These are phyloP conservation scores for Zaprionus capensis DNA, from an alignment of 1,140 invertebrate species.

Conservation along the genomic window DNA sequence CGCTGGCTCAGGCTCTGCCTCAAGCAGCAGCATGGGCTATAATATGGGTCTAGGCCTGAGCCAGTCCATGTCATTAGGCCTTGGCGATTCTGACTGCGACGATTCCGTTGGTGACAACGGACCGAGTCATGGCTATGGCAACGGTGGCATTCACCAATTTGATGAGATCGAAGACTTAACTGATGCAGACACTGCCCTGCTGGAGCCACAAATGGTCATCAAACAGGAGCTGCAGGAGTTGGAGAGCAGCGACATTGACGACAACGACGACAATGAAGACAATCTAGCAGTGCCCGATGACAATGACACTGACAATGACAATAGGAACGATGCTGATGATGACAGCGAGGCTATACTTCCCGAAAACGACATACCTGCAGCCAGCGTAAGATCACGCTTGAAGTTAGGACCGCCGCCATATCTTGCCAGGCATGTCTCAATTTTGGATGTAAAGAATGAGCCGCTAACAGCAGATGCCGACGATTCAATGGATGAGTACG, in stretches of 20 bases:
- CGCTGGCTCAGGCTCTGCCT: slow-evolving; percentile 9
- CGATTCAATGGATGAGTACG: slow-evolving; percentile 66
- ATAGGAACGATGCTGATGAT: slow-evolving; percentile 43
- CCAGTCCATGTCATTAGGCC: slow-evolving; percentile 51
- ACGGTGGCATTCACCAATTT: slow-evolving; percentile 47
- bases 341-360: slow-evolving; percentile 63
- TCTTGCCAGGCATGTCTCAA: neutral
- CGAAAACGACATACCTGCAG: slow-evolving; percentile 46
- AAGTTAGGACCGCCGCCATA: slow-evolving; percentile 43
- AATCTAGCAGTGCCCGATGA: slow-evolving; percentile 24
- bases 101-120: slow-evolving; percentile 13
- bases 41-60: slow-evolving; percentile 28
- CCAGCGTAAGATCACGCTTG: slow-evolving; percentile 45
- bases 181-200: slow-evolving; percentile 68
- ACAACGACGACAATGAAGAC: slow-evolving; percentile 28
- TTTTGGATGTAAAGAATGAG: slow-evolving; percentile 48
- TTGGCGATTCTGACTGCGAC: slow-evolving; percentile 32
- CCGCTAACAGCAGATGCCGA: slow-evolving; percentile 49
- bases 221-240: slow-evolving; percentile 73
- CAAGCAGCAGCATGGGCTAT: slow-evolving; percentile 12
- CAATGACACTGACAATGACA: slow-evolving; percentile 29
- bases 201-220: slow-evolving; percentile 80
- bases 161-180: slow-evolving; percentile 76
- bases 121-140: slow-evolving; percentile 23
- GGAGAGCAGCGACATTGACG: slow-evolving; percentile 55